phyloP scores from a whole-genome alignment of 2,113 vertebrate genomes.

The Labeo catla region DNA sequence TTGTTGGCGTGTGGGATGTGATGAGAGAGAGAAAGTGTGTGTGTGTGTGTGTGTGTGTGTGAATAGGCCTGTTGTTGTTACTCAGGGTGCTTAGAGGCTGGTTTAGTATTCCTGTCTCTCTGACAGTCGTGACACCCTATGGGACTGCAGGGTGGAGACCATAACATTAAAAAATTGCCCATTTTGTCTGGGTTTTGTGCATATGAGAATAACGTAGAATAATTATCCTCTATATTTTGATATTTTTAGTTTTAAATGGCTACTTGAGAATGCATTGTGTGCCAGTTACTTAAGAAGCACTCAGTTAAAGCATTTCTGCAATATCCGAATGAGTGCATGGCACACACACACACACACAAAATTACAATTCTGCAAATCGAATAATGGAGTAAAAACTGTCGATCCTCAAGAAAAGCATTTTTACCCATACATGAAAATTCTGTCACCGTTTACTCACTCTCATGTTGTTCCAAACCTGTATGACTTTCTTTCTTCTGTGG shows the following conservation, averaged over 20 bases:
- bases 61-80: slow-evolving; percentile 60
- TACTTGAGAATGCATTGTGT: slow-evolving; percentile 11
- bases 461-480: neutral
- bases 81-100: slow-evolving; percentile 55
- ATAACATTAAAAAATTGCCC: slow-evolving; percentile 35
- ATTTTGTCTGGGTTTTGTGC: neutral
- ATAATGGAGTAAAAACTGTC: neutral
- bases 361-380: neutral
- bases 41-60: slow-evolving; percentile 20
- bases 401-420: neutral
- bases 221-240: neutral
- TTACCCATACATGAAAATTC: neutral
- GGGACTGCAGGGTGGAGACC: slow-evolving; percentile 26
- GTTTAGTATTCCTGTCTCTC: slow-evolving; percentile 69
- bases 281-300: neutral
- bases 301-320: neutral
- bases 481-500: neutral
- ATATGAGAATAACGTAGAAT: neutral
- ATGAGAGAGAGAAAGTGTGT: neutral
- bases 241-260: slow-evolving; percentile 19
- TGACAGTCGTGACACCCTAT: slow-evolving; percentile 48
- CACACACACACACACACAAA: neutral
- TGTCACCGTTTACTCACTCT: neutral
- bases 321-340: neutral
- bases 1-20: neutral